A percentile compares a stretch with the other conserved stretches of the same genome.
Conservation (phyloP, 2,113 vertebrate genomes). For the Anoplopoma fimbria region DNA sequence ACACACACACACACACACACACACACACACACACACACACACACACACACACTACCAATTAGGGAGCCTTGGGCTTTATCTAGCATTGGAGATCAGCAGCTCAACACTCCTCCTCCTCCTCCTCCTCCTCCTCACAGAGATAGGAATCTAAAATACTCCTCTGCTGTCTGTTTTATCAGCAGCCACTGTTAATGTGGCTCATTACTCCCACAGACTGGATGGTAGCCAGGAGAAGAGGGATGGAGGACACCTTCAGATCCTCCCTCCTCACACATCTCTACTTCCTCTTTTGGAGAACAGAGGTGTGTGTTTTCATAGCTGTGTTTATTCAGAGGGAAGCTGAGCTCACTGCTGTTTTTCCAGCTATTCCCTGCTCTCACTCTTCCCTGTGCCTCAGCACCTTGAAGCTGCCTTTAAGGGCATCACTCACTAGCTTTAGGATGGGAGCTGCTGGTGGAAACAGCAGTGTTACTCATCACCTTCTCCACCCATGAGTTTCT, state of each 20-base stretch:
- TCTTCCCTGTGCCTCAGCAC: conserved; percentile 10
- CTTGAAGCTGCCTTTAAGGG: conserved; percentile 32
- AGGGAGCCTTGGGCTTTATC: conserved; percentile 39
- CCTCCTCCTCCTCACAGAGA: conserved; percentile 48
- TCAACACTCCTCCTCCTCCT: conserved; percentile 7
- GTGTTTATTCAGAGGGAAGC: conserved; percentile 15
- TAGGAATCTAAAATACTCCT: conserved; percentile 66
- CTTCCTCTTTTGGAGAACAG: conserved; percentile 6
- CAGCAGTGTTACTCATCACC: conserved; percentile 19
- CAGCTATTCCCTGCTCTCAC: conserved; percentile 24
- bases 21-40: conserved; percentile 13
- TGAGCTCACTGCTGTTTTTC: conserved; percentile 2
- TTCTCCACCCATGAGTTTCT: conserved; percentile 2
- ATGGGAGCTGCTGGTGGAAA: conserved; percentile 23
- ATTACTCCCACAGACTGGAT: conserved; percentile 59
- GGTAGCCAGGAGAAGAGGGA: conserved; percentile 16
- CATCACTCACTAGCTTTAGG: conserved; percentile 20
- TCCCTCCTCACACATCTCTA: neutral
- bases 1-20: conserved; percentile 22
- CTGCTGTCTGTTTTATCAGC: conserved; percentile 62
- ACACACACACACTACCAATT: conserved; percentile 23
- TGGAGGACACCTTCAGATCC: conserved; percentile 22
- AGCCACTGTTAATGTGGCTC: conserved; percentile 66
- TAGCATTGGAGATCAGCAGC: conserved; percentile 46
- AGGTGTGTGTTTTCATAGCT: conserved; percentile 20